Percentiles rank a stretch among this genome's conserved stretches.
phyloP scores from a whole-genome alignment of 2,888 invertebrate genomes.

The Heliconius cydno region DNA sequence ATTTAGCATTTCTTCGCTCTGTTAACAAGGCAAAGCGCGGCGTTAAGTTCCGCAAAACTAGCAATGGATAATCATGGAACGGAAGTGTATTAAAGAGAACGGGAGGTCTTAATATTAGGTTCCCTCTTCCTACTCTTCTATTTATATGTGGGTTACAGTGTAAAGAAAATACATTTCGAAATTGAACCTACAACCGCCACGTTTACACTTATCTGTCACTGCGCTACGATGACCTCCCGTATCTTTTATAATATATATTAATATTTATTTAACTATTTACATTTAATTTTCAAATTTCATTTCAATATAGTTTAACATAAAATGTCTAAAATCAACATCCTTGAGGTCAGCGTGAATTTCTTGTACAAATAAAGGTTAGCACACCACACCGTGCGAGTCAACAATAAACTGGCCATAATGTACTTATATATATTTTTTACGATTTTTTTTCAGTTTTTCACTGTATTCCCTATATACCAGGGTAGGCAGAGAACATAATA shows the following conservation, averaged over 20 bases:
- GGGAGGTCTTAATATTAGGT: no score
- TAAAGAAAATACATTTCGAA: background rate
- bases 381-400: conserved; percentile 25
- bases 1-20: no score
- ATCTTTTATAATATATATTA: background rate
- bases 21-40: no score
- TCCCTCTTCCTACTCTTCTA: no score
- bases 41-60: no score
- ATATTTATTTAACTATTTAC: conserved; percentile 1
- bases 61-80: no score
- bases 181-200: background rate
- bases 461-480: no score
- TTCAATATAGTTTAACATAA: conserved; percentile 28
- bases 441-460: no score
- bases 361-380: conserved; percentile 55
- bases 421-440: no score
- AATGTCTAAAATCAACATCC: conserved; percentile 44
- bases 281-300: conserved; percentile 5
- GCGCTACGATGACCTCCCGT: background rate
- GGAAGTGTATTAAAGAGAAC: no score
- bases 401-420: conserved; percentile 22
- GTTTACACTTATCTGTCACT: background rate
- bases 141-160: background rate
- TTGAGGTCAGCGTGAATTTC: conserved; percentile 48
- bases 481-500: no score